phyloP scores from a whole-genome alignment of 2,113 vertebrate species.

The Myrmophylax atrothorax region DNA sequence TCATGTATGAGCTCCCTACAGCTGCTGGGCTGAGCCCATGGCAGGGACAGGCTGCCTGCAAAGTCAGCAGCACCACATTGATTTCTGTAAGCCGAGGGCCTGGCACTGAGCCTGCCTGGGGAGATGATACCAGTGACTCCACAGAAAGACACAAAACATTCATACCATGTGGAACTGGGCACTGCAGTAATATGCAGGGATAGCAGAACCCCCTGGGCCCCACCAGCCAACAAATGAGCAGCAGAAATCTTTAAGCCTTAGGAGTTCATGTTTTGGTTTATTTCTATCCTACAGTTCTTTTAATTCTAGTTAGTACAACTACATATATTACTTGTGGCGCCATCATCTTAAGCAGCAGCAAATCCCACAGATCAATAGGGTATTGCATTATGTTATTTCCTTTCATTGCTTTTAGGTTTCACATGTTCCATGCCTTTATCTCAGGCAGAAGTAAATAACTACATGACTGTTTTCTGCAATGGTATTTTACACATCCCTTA shows the following conservation, averaged over 20 bases:
- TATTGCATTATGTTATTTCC: neutral
- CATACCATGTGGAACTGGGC: neutral
- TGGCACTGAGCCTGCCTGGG: neutral
- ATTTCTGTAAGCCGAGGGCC: neutral
- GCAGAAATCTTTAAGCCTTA: neutral
- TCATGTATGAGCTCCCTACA: neutral
- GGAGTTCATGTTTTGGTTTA: neutral
- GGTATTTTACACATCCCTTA: neutral
- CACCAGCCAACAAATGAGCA: neutral
- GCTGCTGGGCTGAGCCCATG: accelerated
- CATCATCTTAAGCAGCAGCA: neutral
- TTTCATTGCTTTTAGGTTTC: neutral
- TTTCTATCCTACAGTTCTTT: neutral
- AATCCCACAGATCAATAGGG: slow-evolving; percentile 33
- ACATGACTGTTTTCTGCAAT: neutral
- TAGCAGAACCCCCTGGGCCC: neutral
- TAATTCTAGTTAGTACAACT: neutral
- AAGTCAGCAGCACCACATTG: accelerated
- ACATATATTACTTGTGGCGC: neutral
- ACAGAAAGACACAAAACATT: neutral
- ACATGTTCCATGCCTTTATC: neutral
- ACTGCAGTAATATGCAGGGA: neutral
- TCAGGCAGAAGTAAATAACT: neutral
- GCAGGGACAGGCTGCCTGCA: neutral
- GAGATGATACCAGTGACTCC: neutral